Evolutionary conservation across 2,888 invertebrate species (phyloP), one percentile per base, ranked within the genome.

Genomic region (Athetis lepigone): DNA sequence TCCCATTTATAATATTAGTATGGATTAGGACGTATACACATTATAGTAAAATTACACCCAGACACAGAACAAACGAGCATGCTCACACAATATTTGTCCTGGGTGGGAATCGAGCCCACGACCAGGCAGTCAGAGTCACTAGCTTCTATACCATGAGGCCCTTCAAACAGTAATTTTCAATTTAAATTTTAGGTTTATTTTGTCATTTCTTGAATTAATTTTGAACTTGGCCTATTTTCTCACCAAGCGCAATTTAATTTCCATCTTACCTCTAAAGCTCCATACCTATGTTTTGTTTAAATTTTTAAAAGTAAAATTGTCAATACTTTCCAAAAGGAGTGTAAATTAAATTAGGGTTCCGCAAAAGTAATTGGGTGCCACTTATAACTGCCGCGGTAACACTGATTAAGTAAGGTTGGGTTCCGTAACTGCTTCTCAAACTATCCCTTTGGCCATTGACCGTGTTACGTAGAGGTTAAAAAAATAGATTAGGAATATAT

Each of bases 311-410:
- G 13, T 59, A 36, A 19, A 19, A 54, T 11, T 21, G 16, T 45
- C 40, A 55, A 55, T 39, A 60, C 21, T 27, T 52, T 1, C 19
- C 29, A 37, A 33, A 43, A 18, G 23, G 46, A 43, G 43, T 40
- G 55, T 42, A 72, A 70, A 75, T 55, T 61, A 68, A 75, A 82
- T 80, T 76, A 75, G 45, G 60, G 21, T 67, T 45, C 36, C 58
- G 36, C 49, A 68, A 49, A 37, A 39, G 25, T 71, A 71, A 69
- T 64, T 60, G 46, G 49, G 56, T 74, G 55, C 40, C 62, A 57
- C 36, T 50, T 57, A 51, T 55, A 62, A 39, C 39, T 60, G 46
- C 51, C 2, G 42, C 39, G 43, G 33, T 55, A 66, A 64, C 54
- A 36, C 45, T 50, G 62, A 67, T 74, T 58, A 67, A 43, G 21